A percentile compares a stretch with the other conserved stretches of the same genome.
Evolutionary conservation across 92 coral and sea anemone species (phyloP).

Genomic region (Actinostola sp.): DNA sequence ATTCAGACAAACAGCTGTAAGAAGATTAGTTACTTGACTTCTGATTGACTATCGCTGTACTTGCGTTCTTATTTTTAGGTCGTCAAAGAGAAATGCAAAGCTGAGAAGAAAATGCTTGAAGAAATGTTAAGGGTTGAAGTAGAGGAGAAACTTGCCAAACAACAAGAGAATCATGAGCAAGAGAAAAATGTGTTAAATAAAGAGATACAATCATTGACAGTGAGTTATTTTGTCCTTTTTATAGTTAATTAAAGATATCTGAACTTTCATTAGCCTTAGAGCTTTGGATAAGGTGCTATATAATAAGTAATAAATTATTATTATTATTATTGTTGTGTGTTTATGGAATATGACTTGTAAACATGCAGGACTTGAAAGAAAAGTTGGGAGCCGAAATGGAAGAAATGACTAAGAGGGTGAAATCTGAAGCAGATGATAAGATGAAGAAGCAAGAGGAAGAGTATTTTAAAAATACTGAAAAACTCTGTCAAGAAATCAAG

Average conservation of each 20-base stretch:
- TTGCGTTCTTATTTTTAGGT: constrained; percentile 14
- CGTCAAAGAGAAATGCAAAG: constrained; percentile 26
- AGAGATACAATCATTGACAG: constrained; percentile 13
- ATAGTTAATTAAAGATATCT: too few species aligned
- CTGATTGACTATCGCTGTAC: neutral
- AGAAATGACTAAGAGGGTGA: constrained; percentile 31
- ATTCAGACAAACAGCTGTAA: too few species aligned
- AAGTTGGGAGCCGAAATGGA: constrained; percentile 39
- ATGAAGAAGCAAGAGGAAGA: constrained; percentile 20
- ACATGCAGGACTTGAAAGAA: constrained; percentile 32
- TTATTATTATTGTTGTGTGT: neutral
- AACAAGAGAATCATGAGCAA: constrained; percentile 7
- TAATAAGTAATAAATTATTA: neutral
- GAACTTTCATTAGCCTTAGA: too few species aligned
- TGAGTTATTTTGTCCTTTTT: neutral
- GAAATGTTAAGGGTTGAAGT: constrained; percentile 23
- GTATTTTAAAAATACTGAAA: neutral
- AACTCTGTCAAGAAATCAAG: constrained; percentile 13
- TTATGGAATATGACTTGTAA: neutral
- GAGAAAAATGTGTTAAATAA: constrained; percentile 7
- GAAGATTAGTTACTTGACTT: neutral
- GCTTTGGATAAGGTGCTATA: too few species aligned
- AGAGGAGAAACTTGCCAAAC: constrained; percentile 8
- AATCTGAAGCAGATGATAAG: constrained; percentile 30
- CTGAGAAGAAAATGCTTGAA: constrained; percentile 32